phyloP scores from a whole-genome alignment of 1,140 invertebrate species.

The Pissodes strobi region DNA sequence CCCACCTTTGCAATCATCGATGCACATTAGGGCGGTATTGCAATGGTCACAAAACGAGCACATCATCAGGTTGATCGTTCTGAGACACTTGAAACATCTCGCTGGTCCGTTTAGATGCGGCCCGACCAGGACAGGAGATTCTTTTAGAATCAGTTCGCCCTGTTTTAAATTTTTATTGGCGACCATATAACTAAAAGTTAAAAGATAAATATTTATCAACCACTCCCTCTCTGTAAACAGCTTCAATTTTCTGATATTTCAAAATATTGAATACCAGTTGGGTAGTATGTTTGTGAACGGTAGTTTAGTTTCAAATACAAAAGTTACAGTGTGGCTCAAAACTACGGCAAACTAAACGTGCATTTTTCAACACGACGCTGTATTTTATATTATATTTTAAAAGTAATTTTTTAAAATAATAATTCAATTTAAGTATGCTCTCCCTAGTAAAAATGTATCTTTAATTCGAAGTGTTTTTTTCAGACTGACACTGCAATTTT shows the following conservation, averaged over 20 bases:
- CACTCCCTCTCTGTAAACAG: no score
- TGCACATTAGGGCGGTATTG: slow-evolving; percentile 53
- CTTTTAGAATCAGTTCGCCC: slow-evolving; percentile 76
- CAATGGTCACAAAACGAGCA: slow-evolving; percentile 25
- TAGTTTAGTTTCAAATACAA: no score
- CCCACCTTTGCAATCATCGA: slow-evolving; percentile 63
- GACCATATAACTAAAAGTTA: slow-evolving; percentile 62
- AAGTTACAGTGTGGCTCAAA: no score
- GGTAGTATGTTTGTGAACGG: background rate
- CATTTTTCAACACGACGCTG: no score
- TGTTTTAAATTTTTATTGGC: slow-evolving; percentile 71
- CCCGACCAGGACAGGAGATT: slow-evolving; percentile 70
- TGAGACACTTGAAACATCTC: slow-evolving; percentile 25
- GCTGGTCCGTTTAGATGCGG: slow-evolving; percentile 60
- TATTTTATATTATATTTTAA: no score
- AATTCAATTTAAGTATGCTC: no score
- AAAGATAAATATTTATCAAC: no score
- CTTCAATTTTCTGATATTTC: background rate
- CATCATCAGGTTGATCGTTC: slow-evolving; percentile 17
- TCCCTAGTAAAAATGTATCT: no score
- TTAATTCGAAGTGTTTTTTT: no score
- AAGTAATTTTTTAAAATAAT: no score
- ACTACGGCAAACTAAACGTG: no score
- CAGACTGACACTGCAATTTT: no score
- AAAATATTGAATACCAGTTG: background rate